Percentiles rank a stretch among this genome's conserved stretches.
These are phyloP conservation scores for Drosophila funebris DNA, from an alignment of 1,140 invertebrate genomes.

Conservation along the genomic window DNA sequence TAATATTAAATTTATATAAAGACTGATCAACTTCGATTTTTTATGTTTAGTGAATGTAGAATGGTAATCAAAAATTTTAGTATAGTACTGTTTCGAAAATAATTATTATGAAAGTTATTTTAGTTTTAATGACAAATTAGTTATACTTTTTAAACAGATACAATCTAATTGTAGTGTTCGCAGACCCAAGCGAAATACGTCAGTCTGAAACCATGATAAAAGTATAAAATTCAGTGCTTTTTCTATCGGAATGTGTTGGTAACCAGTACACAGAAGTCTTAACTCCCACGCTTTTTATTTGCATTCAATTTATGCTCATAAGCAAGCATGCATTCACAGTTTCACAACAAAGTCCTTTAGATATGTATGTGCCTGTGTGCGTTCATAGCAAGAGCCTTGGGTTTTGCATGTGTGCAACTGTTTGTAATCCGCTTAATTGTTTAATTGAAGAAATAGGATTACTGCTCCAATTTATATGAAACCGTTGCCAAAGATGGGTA, in stretches of 20 bases:
- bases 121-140: too few species aligned
- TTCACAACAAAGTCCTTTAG: background rate
- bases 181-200: too few species aligned
- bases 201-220: background rate
- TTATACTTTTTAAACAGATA: too few species aligned
- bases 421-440: conserved; percentile 69
- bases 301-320: conserved; percentile 24
- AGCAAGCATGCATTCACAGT: background rate
- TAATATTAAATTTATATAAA: too few species aligned
- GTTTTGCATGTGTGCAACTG: background rate
- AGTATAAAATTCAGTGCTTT: background rate
- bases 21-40: too few species aligned
- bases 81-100: too few species aligned
- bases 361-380: background rate
- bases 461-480: conserved; percentile 49
- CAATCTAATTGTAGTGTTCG: too few species aligned
- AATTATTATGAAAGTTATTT: too few species aligned
- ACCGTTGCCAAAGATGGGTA: background rate
- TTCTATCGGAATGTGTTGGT: too few species aligned
- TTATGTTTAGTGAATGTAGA: too few species aligned
- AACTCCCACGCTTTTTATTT: background rate
- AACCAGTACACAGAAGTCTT: background rate
- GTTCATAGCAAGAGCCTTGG: background rate
- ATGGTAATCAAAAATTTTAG: too few species aligned
- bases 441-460: conserved; percentile 68